Conservation (phyloP, 2,113 vertebrate genomes). For the Ictalurus furcatus region DNA sequence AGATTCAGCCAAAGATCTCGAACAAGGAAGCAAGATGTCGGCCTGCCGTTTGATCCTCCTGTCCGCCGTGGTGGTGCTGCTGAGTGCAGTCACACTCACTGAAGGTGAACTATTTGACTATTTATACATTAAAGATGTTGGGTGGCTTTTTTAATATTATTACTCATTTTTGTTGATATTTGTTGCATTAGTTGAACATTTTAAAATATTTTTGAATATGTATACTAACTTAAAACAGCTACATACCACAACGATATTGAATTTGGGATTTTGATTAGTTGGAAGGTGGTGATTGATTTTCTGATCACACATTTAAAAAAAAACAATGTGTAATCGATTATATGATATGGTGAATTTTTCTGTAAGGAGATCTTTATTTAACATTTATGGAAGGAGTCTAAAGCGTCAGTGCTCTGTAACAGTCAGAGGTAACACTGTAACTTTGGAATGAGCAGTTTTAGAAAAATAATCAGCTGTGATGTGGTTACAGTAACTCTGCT, state of each 20-base stretch:
- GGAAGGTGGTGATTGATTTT: neutral
- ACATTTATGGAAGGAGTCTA: neutral
- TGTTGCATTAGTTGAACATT: too few species aligned
- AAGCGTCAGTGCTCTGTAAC: neutral
- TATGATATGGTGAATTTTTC: neutral
- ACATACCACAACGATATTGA: neutral
- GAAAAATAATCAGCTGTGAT: too few species aligned
- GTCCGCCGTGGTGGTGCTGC: slow-evolving; percentile 57
- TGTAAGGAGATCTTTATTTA: neutral
- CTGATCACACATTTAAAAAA: neutral
- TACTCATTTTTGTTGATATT: neutral
- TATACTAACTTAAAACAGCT: too few species aligned
- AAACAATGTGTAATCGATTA: neutral
- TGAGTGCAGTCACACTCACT: slow-evolving; percentile 59
- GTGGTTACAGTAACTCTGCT: neutral
- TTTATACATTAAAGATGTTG: too few species aligned
- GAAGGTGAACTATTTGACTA: slow-evolving; percentile 62
- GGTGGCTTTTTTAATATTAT: neutral
- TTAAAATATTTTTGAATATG: too few species aligned
- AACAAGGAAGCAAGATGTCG: slow-evolving; percentile 62
- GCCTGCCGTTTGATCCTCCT: slow-evolving; percentile 62
- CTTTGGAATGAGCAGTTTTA: neutral
- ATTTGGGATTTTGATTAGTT: neutral
- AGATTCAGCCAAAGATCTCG: neutral
- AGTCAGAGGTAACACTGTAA: neutral